Evolutionary conservation across 23 tunicate genomes (phyloP), one percentile per base, ranked within the genome.

Genomic region (Oikopleura vanhoeffeni): DNA sequence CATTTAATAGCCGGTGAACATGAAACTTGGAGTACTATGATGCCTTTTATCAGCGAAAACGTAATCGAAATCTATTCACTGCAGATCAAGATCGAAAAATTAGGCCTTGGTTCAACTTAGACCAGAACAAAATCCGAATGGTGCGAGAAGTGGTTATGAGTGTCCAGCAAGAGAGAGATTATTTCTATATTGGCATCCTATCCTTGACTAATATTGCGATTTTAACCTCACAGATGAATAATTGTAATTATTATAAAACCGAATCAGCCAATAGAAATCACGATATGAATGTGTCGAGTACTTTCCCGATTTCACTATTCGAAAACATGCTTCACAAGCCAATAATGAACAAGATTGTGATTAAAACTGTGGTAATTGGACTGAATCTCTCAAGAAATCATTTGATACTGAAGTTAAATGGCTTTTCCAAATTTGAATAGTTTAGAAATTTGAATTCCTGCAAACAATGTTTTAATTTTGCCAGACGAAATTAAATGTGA

Each of bases 1-100:
- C n/a, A n/a, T n/a, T n/a, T n/a, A n/a, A 87, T 84, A 30, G 41
- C 89, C 40, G 99, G 88, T 40, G 41, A 89, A 39, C 90, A 95
- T 39, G 99, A 95, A 85, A 84, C 96, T 0, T 95, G 96, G 90
- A 88, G 41, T 90, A 89, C 88, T 95, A 95, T 76, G 99, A 95
- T 71, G 77, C 76, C 49, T 90, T 91, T 84, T 85, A 86, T 40
- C 76, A 88, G 83, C 84, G 99, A 41, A 88, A 88, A 42, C 84
- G 91, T 39, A 95, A 95, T 76, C 79, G 79, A 71, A 34, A 95
- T 40, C 86, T 94, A 30, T 94, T 94, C 67, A 67, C 85, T 28
- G 98, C 98, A 39, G 94, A 92, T 40, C 92, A 90, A 67, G 24
- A 49, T 8, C 64, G 13, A 49, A 0, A 86, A n/a, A 32, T 60